Base-by-base conservation (phyloP, 2,888 invertebrate species). In the Syrphus vitripennis region DNA sequence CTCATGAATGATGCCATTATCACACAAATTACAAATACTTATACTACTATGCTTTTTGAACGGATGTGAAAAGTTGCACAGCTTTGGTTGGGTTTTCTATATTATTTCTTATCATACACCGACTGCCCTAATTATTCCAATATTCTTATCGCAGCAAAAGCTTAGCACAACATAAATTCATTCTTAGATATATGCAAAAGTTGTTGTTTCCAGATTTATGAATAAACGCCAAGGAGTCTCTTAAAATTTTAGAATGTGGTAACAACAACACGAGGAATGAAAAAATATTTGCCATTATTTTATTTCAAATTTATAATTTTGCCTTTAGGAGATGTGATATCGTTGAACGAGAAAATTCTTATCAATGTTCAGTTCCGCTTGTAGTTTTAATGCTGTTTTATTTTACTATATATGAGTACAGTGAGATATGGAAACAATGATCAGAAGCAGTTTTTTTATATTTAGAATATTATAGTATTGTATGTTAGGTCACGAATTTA, bases 281-380 rank as follows among this genome's bases (percentile, higher is more conserved):
- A 42, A 40, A 42, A 63, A n/a, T 63, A 42, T 42, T 42, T 42
- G 42, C 42, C 26, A 42, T 63, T 63, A 42, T 42, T 63, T 26
- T 24, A 4, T 5, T 63, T 24, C 10, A 42, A 40, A 26, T 6
- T 29, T 3, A 63, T 26, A 4, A 29, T 42, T 26, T 29, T 16
- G 14, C 34, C 4, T 63, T 10, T 42, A 42, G 29, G 57, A 75
- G 57, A 65, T 76, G 40, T 70, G 48, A 50, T 55, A 79, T 75
- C 31, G 29, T 74, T 75, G 75, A 79, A 79, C 31, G 65, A 74
- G 19, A 40, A 74, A 75, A 14, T 71, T 65, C 16, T 90, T 90
- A 90, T 90, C 90, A 88, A 80, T 55, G 42, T 34, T 63, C 88
- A 91, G 92, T 92, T 91, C 91, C 92, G 92, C 88, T 91, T 88